Conservation (phyloP, 2,888 invertebrate genomes). For the Calliopum simillimum region DNA sequence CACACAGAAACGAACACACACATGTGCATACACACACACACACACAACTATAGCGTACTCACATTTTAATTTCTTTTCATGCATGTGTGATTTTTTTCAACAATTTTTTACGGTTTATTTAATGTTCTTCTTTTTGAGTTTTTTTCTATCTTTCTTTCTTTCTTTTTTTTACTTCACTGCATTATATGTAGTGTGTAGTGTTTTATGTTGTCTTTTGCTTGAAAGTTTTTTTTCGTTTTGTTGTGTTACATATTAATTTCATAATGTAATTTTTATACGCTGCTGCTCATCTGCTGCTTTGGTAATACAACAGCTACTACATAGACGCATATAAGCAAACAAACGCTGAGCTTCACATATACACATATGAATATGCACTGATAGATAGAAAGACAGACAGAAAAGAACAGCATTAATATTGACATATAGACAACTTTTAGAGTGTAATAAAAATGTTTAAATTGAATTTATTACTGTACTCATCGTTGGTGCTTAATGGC, state of each 20-base stretch:
- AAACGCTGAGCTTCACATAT: neutral
- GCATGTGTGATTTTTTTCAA: slow-evolving; percentile 24
- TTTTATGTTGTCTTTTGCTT: neutral
- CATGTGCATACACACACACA: neutral
- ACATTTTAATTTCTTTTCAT: slow-evolving; percentile 24
- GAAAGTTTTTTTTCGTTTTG: neutral
- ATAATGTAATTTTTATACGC: slow-evolving; percentile 23
- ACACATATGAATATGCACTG: neutral
- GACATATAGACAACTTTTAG: neutral
- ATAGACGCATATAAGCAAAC: neutral
- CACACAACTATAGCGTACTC: neutral
- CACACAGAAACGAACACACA: neutral
- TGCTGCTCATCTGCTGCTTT: neutral
- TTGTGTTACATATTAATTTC: slow-evolving; percentile 24
- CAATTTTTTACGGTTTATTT: neutral
- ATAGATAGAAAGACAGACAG: neutral
- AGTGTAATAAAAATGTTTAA: slow-evolving; percentile 19
- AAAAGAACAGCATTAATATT: no score
- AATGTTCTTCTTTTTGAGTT: slow-evolving; percentile 4
- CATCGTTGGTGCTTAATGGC: neutral
- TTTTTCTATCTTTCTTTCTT: neutral
- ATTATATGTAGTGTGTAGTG: neutral
- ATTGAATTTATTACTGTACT: slow-evolving; percentile 17
- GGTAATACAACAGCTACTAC: no score
- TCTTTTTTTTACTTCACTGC: neutral